Base-by-base conservation (phyloP, 2,888 invertebrate genomes). In the Imbricaverruca yamaguchii region DNA sequence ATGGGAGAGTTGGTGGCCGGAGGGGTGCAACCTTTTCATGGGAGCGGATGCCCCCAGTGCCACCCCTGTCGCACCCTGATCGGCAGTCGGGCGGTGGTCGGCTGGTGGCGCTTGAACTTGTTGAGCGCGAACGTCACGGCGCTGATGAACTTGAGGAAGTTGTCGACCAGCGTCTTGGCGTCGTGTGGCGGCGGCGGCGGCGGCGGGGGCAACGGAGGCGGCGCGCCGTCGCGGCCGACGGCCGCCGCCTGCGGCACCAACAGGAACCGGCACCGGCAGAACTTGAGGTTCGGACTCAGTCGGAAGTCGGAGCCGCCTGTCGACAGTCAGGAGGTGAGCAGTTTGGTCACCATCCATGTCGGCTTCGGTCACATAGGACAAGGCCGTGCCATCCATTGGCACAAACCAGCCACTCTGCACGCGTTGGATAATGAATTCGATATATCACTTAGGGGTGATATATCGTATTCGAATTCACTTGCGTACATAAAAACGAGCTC, bases 221-320 rank as follows among this genome's bases (percentile, higher is more conserved):
- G 94, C 15, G 93, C 88, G 81, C 95, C 94, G 86, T 91, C 91
- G 86, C 93, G 92, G 8, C 89, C 89, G 0, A 93, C 93, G 21
- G 92, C 89, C 86, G 93, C 94, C 85, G 92, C 92, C 81, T 93
- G 89, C 0, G 97, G 97, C 81, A 98, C 87, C 3, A 98, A 89
- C 84, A 96, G 93, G 84, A 97, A 93, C 79, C 97, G 91, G 87
- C 96, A 95, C 82, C 97, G 91, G 95, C 95, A 96, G 87, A 93
- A 96, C 87, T 96, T 96, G 56, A 94, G 88, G 18, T 92, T 91
- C 94, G 94, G 86, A 67, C 87, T 88, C 79, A 82, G 81, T 57
- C 13, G 57, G 18, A 80, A 81, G 57, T 39, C 81, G 55, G 80
- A 67, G 65, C 53, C 81, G 63, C 80, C 80, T 81, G 65, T 25